Percentiles rank a stretch among this genome's conserved stretches.
phyloP scores from a whole-genome alignment of 30 jellyfish, hydroid and myxozoan genomes.

The Aurelia coerulea region DNA sequence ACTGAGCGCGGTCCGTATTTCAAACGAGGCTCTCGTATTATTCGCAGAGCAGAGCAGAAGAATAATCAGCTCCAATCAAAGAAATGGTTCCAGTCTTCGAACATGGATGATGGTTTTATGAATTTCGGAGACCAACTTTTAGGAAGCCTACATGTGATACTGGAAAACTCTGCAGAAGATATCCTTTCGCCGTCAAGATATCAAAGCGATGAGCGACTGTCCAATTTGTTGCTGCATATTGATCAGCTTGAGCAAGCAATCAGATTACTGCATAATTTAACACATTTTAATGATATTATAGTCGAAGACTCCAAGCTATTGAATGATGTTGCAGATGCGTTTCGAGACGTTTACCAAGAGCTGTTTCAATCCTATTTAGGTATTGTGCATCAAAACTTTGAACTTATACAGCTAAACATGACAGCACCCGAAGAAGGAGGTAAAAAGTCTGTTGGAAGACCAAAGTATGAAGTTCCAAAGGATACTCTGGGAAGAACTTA shows the following conservation, averaged over 20 bases:
- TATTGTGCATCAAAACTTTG: slow-evolving; percentile 5
- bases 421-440: slow-evolving; percentile 44
- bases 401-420: slow-evolving; percentile 16
- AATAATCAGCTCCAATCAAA: too few species aligned
- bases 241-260: slow-evolving; percentile 57
- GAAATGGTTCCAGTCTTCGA: not conserved
- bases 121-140: slow-evolving; percentile 49
- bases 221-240: slow-evolving; percentile 43
- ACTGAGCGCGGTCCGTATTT: too few species aligned
- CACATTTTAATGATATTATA: slow-evolving; percentile 18
- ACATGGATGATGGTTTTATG: slow-evolving; percentile 26
- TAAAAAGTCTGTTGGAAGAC: slow-evolving; percentile 64
- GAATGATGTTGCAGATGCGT: slow-evolving; percentile 40
- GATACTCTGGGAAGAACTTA: slow-evolving; percentile 35
- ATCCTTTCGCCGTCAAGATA: slow-evolving; percentile 44
- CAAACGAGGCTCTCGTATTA: too few species aligned
- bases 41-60: too few species aligned
- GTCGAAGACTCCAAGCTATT: slow-evolving; percentile 39
- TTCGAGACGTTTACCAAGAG: slow-evolving; percentile 52
- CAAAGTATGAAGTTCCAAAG: slow-evolving; percentile 54
- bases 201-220: slow-evolving; percentile 24
- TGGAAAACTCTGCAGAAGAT: slow-evolving; percentile 44
- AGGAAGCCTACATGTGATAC: slow-evolving; percentile 44
- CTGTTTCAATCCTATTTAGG: slow-evolving; percentile 32
- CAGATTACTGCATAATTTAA: slow-evolving; percentile 30